Percentiles rank a stretch among this genome's conserved stretches.
These are phyloP conservation scores for Tetranychus truncatus DNA, from an alignment of 2,888 invertebrate species.

Conservation along the genomic window DNA sequence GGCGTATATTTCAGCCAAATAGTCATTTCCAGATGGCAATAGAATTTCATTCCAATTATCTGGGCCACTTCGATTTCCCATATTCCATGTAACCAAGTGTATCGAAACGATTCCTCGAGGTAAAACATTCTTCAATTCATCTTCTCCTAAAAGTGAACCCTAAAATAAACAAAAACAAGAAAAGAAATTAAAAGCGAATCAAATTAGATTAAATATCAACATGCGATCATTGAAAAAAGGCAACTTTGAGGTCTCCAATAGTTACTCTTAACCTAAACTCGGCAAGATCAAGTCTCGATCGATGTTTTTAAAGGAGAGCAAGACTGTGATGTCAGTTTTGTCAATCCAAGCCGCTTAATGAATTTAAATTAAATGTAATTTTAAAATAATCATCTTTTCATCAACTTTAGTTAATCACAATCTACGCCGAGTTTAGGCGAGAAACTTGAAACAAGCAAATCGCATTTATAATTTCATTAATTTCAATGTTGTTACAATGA, in stretches of 20 bases:
- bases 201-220: neutral
- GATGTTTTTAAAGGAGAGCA: neutral
- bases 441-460: too few relatives aligned
- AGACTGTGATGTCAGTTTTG: too few relatives aligned
- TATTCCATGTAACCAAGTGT: constrained; percentile 89
- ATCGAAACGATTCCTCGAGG: constrained; percentile 65
- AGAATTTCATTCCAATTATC: constrained; percentile 67
- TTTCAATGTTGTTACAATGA: too few relatives aligned
- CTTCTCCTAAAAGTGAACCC: constrained; percentile 29
- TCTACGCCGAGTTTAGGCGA: too few relatives aligned
- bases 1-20: constrained; percentile 66
- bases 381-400: too few relatives aligned
- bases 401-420: too few relatives aligned
- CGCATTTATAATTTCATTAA: too few relatives aligned
- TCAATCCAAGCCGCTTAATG: too few relatives aligned
- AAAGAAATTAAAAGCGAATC: neutral
- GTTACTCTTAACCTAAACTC: neutral
- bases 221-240: neutral
- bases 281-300: neutral
- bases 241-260: too few relatives aligned
- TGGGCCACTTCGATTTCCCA: constrained; percentile 65
- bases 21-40: constrained; percentile 51
- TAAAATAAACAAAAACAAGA: neutral
- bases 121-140: constrained; percentile 65
- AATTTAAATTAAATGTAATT: too few relatives aligned